phyloP scores from a whole-genome alignment of 30 jellyfish, hydroid and myxozoan species.

The Aurelia coerulea region DNA sequence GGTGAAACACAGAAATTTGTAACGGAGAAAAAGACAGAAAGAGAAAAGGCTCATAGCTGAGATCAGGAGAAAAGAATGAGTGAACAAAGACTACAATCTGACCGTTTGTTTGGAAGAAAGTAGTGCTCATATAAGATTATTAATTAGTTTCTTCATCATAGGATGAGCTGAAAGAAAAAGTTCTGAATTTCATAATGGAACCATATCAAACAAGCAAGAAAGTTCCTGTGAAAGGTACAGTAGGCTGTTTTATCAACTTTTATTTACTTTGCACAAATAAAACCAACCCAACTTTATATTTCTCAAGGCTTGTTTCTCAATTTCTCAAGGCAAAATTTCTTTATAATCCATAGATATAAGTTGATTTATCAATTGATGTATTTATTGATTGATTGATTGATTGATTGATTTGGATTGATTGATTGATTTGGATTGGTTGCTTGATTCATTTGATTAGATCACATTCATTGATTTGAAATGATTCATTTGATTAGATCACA shows the following conservation, averaged over 20 bases:
- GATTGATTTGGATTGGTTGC: neutral
- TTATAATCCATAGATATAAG: no score
- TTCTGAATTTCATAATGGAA: constrained; percentile 67
- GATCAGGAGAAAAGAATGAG: no score
- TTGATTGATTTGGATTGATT: neutral
- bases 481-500: neutral
- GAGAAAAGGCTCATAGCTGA: no score
- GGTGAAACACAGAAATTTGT: no score
- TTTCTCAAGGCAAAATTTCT: no score
- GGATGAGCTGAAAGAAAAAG: constrained; percentile 75
- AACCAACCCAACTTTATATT: neutral
- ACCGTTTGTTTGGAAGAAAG: no score
- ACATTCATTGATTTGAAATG: no score
- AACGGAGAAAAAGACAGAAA: no score
- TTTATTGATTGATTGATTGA: neutral
- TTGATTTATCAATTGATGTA: no score
- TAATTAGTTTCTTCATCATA: neutral
- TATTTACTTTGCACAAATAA: constrained; percentile 24
- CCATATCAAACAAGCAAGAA: constrained; percentile 72
- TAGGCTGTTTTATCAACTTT: neutral
- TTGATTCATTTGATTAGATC: neutral
- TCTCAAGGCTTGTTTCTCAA: no score
- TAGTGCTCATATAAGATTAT: no score
- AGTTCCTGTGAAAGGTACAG: neutral
- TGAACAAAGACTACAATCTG: no score